Conservation (phyloP, 2,888 invertebrate species). For the Clusia tigrina region DNA sequence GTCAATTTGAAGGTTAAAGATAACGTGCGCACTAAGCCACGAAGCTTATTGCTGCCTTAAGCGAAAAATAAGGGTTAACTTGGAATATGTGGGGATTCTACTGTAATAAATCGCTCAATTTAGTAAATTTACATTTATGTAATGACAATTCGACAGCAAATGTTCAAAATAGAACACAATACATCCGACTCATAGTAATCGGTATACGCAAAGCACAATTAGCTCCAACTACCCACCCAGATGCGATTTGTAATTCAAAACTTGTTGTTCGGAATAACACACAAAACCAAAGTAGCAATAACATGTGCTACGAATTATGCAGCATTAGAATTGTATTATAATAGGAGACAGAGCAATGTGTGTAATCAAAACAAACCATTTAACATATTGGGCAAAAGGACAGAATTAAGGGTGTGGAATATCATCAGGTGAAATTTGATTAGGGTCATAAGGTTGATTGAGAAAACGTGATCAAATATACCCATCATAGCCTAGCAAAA, state of each 20-base stretch:
- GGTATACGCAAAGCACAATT: too few relatives aligned
- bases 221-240: neutral
- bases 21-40: neutral
- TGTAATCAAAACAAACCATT: conserved; percentile 54
- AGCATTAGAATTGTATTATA: conserved; percentile 55
- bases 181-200: too few relatives aligned
- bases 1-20: neutral
- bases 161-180: too few relatives aligned
- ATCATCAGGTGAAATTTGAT: conserved; percentile 62
- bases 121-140: neutral
- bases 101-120: neutral
- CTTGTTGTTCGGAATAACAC: neutral
- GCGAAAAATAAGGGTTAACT: neutral
- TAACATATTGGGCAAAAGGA: conserved; percentile 31
- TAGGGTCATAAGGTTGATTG: conserved; percentile 61
- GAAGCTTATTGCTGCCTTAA: neutral
- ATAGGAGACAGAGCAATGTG: conserved; percentile 46
- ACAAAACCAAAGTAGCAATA: conserved; percentile 35
- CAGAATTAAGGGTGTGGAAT: conserved; percentile 22
- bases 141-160: too few relatives aligned
- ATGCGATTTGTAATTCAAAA: conserved; percentile 8
- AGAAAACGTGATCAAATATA: conserved; percentile 60
- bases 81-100: neutral
- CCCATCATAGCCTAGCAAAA: conserved; percentile 36
- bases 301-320: conserved; percentile 56